Conservation (phyloP, 1,140 invertebrate species). For the Subanguina moxae region DNA sequence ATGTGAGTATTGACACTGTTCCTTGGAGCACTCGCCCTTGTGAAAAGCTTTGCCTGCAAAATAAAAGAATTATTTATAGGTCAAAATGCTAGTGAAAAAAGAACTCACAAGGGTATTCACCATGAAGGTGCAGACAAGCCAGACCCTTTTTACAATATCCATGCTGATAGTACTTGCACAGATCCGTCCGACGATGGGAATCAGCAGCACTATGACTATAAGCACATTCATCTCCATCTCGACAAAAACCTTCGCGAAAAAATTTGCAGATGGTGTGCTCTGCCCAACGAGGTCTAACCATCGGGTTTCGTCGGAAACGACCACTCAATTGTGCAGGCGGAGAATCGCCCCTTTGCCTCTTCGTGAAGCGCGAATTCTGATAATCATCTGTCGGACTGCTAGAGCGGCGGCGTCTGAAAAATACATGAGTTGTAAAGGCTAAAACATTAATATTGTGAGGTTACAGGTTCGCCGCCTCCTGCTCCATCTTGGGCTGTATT, state of each 20-base stretch:
- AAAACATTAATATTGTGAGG: too few species aligned
- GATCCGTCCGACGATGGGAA: slow-evolving; percentile 46
- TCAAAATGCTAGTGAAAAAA: background rate
- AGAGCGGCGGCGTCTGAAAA: slow-evolving; percentile 35
- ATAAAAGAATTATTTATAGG: background rate
- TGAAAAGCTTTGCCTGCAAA: slow-evolving; percentile 44
- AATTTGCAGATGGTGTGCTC: slow-evolving; percentile 58
- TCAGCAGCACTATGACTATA: slow-evolving; percentile 55
- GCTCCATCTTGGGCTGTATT: too few species aligned
- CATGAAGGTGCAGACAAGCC: slow-evolving; percentile 51
- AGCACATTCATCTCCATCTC: slow-evolving; percentile 53
- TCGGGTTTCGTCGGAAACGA: background rate
- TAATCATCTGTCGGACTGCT: slow-evolving; percentile 32
- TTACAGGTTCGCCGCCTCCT: too few species aligned
- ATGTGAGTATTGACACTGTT: slow-evolving; percentile 55
- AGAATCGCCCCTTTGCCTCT: slow-evolving; percentile 18
- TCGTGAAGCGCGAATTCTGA: background rate
- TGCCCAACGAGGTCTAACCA: slow-evolving; percentile 20
- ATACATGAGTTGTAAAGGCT: slow-evolving; percentile 16
- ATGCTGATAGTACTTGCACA: slow-evolving; percentile 53
- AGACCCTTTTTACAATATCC: slow-evolving; percentile 56
- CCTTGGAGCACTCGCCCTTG: slow-evolving; percentile 52
- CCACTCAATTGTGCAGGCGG: background rate
- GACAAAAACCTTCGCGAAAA: slow-evolving; percentile 58
- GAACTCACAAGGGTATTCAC: slow-evolving; percentile 52